Evolutionary conservation across 2,888 invertebrate genomes (phyloP), one percentile per base, ranked within the genome.

Genomic region (Hypomecis punctinalis): DNA sequence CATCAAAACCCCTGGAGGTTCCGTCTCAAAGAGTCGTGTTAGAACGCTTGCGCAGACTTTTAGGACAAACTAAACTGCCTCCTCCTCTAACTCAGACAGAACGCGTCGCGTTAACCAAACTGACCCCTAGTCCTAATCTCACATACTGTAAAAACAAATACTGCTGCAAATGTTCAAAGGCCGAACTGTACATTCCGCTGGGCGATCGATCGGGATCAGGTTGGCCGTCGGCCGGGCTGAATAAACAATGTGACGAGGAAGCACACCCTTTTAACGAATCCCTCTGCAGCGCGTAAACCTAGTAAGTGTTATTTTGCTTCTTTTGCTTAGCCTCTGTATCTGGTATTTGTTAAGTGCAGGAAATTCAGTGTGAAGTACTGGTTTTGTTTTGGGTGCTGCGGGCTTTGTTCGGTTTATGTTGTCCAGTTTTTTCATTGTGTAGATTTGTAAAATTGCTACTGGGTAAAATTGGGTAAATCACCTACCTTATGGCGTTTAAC

Each of bases 211-310:
- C 76, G 79, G 88, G 88, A 89, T 89, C 89, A 89, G 85, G 83
- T 82, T 80, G 73, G 80, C 85, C 84, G 82, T 77, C 84, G 84
- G 79, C 77, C 86, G 84, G 85, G 83, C 89, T 91, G 90, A 91
- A 91, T 91, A 91, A 91, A 91, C 91, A 91, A 91, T 90, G 91
- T 88, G 90, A 91, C 87, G 88, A 84, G 80, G 82, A 82, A 84
- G 78, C 78, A 85, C 85, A 88, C 89, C 90, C 90, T 90, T 91
- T 90, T 90, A 90, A 89, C 89, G 89, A 89, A 89, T 88, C 88
- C 86, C 85, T 83, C 78, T 81, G 80, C 81, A 79, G 70, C 81
- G 78, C 74, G 79, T 78, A 84, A 81, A 84, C 77, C 80, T 81
- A 77, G 79, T 81, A 77, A 79, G 78, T 80, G 79, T 81, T 83